A percentile compares a stretch with the other conserved stretches of the same genome.
phyloP scores from a whole-genome alignment of 2,888 invertebrate species.

The Phyllotreta striolata region DNA sequence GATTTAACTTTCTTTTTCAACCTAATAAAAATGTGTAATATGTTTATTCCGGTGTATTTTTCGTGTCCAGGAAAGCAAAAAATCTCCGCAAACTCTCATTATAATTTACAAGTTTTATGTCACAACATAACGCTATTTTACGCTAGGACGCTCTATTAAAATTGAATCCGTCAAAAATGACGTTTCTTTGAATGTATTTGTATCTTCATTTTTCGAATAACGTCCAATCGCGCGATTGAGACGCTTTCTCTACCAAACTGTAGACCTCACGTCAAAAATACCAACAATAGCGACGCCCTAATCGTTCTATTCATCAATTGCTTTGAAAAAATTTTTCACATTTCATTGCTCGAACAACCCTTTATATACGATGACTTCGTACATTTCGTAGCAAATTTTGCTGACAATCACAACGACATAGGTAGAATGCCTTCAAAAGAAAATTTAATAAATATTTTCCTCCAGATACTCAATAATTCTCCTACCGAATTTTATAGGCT shows the following conservation, averaged over 20 bases:
- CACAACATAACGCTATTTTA: constrained; percentile 19
- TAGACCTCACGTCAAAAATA: constrained; percentile 43
- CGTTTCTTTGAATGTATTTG: constrained; percentile 30
- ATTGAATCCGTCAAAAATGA: constrained; percentile 22
- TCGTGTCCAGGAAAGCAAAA: constrained; percentile 5
- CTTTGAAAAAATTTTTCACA: constrained; percentile 31
- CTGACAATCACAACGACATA: no score
- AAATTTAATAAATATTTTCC: no score
- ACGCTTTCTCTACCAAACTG: constrained; percentile 24
- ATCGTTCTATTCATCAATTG: constrained; percentile 43
- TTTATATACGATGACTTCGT: constrained; percentile 41
- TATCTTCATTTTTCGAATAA: constrained; percentile 30
- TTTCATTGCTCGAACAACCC: constrained; percentile 34
- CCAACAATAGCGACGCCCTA: constrained; percentile 43
- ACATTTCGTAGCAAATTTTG: constrained; percentile 22
- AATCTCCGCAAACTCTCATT: constrained; percentile 5
- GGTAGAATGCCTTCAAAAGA: no score
- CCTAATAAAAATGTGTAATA: constrained; percentile 1
- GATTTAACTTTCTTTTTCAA: background rate
- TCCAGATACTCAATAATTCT: no score
- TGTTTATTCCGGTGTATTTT: constrained; percentile 5
- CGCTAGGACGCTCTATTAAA: constrained; percentile 11
- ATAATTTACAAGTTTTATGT: constrained; percentile 3
- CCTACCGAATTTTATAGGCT: no score
- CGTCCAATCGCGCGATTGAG: constrained; percentile 25